Evolutionary conservation across 2,888 invertebrate species (phyloP).

Genomic region (Acanthoscelides obtectus): DNA sequence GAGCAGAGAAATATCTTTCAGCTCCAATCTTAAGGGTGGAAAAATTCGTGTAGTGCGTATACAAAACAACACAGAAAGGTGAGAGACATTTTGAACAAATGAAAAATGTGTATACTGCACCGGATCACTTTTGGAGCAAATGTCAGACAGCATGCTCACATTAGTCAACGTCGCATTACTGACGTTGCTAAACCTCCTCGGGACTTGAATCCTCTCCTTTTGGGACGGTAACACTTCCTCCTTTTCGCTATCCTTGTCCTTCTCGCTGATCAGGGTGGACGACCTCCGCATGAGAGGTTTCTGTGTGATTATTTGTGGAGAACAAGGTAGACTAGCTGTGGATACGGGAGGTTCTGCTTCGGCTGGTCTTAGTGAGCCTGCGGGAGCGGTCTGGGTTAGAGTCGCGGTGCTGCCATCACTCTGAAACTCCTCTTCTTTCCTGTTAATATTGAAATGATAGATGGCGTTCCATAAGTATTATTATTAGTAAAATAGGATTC

Average conservation of each 20-base stretch:
- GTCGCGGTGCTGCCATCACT: slow-evolving; percentile 43
- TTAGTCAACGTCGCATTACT: slow-evolving; percentile 59
- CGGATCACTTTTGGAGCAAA: slow-evolving; percentile 46
- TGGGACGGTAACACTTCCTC: slow-evolving; percentile 14
- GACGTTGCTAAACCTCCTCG: slow-evolving; percentile 50
- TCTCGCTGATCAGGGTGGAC: slow-evolving; percentile 34
- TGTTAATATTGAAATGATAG: slow-evolving; percentile 14
- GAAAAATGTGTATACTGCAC: slow-evolving; percentile 33
- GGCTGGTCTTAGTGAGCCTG: slow-evolving; percentile 17
- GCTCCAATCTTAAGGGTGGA: neutral
- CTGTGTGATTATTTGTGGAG: slow-evolving; percentile 27
- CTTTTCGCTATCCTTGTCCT: slow-evolving; percentile 39
- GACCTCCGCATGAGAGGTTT: slow-evolving; percentile 18
- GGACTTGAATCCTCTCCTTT: slow-evolving; percentile 3
- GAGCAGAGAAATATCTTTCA: no score
- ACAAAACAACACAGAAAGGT: neutral
- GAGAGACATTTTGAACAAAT: slow-evolving; percentile 7
- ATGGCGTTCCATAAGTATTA: no score
- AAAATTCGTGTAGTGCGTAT: neutral
- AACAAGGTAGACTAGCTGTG: slow-evolving; percentile 35
- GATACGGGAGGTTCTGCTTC: slow-evolving; percentile 31
- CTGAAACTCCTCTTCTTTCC: slow-evolving; percentile 40
- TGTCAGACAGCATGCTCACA: slow-evolving; percentile 49
- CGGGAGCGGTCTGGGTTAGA: slow-evolving; percentile 38
- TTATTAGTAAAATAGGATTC: no score